Evolutionary conservation across 1,140 invertebrate species (phyloP).

Genomic region (Calycopis cecrops): DNA sequence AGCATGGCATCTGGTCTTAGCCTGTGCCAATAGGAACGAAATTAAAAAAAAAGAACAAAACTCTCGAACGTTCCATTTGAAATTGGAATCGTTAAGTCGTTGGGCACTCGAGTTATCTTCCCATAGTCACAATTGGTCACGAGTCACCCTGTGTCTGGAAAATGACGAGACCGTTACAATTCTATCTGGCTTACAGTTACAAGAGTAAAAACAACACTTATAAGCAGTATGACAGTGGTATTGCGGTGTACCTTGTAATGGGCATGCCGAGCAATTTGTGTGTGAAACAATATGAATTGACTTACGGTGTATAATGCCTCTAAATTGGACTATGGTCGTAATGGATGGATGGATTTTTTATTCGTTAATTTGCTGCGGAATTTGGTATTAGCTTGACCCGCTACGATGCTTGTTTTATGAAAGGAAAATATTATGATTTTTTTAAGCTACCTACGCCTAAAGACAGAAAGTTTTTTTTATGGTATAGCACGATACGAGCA

Average conservation of each 20-base stretch:
- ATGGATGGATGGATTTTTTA: background rate
- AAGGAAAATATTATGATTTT: too few species aligned
- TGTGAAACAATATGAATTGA: conserved; percentile 50
- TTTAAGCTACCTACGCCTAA: too few species aligned
- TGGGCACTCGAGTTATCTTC: conserved; percentile 7
- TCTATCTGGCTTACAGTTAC: conserved; percentile 14
- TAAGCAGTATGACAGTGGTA: conserved; percentile 27
- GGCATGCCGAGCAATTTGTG: conserved; percentile 50
- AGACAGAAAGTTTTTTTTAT: too few species aligned
- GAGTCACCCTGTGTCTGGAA: conserved; percentile 13
- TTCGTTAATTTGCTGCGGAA: background rate
- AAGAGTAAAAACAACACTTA: conserved; percentile 12
- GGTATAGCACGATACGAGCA: too few species aligned
- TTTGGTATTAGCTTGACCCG: too few species aligned
- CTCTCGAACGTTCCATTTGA: too few species aligned
- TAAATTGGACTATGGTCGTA: conserved; percentile 13
- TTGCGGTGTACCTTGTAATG: conserved; percentile 39
- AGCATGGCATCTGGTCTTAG: too few species aligned
- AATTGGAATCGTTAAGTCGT: too few species aligned
- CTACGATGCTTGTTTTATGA: too few species aligned
- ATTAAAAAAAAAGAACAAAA: too few species aligned
- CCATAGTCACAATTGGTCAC: conserved; percentile 19
- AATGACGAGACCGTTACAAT: conserved; percentile 12
- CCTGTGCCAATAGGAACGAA: too few species aligned
- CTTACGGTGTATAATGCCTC: conserved; percentile 49